Evolutionary conservation across 2,113 vertebrate species (phyloP).

Genomic region (Oncorhynchus gorbuscha): DNA sequence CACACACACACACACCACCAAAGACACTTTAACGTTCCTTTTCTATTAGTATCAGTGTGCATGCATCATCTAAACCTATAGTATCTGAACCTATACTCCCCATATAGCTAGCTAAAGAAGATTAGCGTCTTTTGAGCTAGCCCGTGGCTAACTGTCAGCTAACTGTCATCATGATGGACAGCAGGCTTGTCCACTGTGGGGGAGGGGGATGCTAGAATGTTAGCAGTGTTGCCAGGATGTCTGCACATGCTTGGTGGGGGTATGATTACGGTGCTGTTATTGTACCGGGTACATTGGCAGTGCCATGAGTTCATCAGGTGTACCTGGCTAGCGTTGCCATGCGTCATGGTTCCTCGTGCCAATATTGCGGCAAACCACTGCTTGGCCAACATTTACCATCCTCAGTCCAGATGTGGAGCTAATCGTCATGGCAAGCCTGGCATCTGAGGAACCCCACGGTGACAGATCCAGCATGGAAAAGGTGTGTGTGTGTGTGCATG

Average conservation of each 20-base stretch:
- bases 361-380: background rate
- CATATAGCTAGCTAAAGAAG: background rate
- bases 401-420: slow-evolving; percentile 58
- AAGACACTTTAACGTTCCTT: background rate
- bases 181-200: too few relatives aligned
- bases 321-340: background rate
- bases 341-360: background rate
- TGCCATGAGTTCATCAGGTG: background rate
- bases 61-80: background rate
- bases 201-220: too few relatives aligned
- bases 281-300: background rate
- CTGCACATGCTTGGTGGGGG: background rate
- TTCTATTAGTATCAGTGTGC: background rate
- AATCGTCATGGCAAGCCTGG: slow-evolving; percentile 49
- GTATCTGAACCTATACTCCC: background rate
- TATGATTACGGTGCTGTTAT: background rate
- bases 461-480: slow-evolving; percentile 47
- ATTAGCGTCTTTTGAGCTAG: background rate
- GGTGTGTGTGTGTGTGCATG: slow-evolving; percentile 36
- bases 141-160: background rate
- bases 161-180: background rate
- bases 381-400: slow-evolving; percentile 9
- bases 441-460: slow-evolving; percentile 24
- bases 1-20: background rate
- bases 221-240: background rate